Evolutionary conservation across 2,797 vertebrate genomes (phyloP), one percentile per base, ranked within the genome.

Genomic region (Discoglossus pictus): DNA sequence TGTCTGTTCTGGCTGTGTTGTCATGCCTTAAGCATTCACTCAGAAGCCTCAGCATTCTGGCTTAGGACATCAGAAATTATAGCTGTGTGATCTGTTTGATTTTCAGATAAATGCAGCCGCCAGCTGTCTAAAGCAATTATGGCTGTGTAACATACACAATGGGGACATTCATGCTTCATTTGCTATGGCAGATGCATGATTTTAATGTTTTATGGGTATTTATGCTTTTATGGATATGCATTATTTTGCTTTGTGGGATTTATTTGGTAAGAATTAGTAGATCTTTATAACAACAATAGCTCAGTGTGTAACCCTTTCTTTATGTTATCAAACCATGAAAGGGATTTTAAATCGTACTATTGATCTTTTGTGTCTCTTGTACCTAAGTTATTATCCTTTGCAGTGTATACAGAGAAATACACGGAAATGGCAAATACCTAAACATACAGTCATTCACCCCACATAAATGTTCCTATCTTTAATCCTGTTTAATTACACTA

Each of bases 1-100:
- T 24, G 3, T 58, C 58, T 77, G 18, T 47, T 39, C 23, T 18
- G 75, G 46, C 50, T 77, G 8, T 71, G 54, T 27, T 71, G 7
- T 16, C 1, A 42, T 56, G 36, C 34, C 43, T 68, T 24, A 16
- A 72, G 44, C 34, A 52, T 23, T 23, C 15, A 75, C 75, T 84
- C 54, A 75, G 78, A 78, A 43, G 21, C 18, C 51, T 75, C 8
- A 71, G 64, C 72, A 72, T 81, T 10, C 38, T 79, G 60, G 12
- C 47, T 60, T 21, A 67, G 56, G 63, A 76, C 61, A 66, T 69
- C 76, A 60, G 63, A 61, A 75, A 74, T 62, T 59, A 39, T 21
- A 64, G 12, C 58, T 70, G 20, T 67, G 18, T 63, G 39, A 31
- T 73, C 53, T 63, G 2, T 74, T 69, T 27, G 38, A 55, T 78